phyloP scores from a whole-genome alignment of 2,797 vertebrate genomes.

The Cirrhinus molitorella region DNA sequence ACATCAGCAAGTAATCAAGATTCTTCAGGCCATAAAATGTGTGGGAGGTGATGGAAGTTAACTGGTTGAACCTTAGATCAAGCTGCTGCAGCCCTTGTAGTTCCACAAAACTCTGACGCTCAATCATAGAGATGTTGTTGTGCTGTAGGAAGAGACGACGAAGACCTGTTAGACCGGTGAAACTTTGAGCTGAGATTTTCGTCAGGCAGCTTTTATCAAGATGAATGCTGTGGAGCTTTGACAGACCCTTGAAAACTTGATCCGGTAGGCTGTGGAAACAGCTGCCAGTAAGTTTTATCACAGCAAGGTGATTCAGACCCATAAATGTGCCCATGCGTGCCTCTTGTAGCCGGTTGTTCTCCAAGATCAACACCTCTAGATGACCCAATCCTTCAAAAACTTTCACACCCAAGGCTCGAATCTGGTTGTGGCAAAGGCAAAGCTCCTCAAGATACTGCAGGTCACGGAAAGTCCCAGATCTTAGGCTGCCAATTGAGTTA shows the following conservation, averaged over 20 bases:
- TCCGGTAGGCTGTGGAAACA: slow-evolving; percentile 87
- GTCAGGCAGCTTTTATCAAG: slow-evolving; percentile 89
- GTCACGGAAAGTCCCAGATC: slow-evolving; percentile 90
- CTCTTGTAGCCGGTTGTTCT: slow-evolving; percentile 91
- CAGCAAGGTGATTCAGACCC: slow-evolving; percentile 87
- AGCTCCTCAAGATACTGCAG: slow-evolving; percentile 95
- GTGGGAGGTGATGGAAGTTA: slow-evolving; percentile 78
- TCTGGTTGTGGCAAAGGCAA: slow-evolving; percentile 88
- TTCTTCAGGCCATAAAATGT: slow-evolving; percentile 87
- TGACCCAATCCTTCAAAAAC: slow-evolving; percentile 91
- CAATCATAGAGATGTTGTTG: slow-evolving; percentile 84
- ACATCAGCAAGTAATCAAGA: slow-evolving; percentile 91
- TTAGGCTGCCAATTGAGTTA: slow-evolving; percentile 85
- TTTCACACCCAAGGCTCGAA: slow-evolving; percentile 82
- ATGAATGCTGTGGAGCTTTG: slow-evolving; percentile 93
- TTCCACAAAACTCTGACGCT: slow-evolving; percentile 86
- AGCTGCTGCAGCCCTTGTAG: slow-evolving; percentile 87
- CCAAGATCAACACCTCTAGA: slow-evolving; percentile 90
- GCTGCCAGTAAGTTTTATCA: slow-evolving; percentile 93
- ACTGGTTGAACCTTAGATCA: slow-evolving; percentile 88
- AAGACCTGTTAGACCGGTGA: slow-evolving; percentile 86
- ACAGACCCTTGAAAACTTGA: slow-evolving; percentile 86
- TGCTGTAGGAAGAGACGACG: slow-evolving; percentile 90
- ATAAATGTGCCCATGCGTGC: slow-evolving; percentile 83
- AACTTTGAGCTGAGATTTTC: slow-evolving; percentile 81